Base-by-base conservation (phyloP, 2,888 invertebrate species). In the Abscondita cerata region DNA sequence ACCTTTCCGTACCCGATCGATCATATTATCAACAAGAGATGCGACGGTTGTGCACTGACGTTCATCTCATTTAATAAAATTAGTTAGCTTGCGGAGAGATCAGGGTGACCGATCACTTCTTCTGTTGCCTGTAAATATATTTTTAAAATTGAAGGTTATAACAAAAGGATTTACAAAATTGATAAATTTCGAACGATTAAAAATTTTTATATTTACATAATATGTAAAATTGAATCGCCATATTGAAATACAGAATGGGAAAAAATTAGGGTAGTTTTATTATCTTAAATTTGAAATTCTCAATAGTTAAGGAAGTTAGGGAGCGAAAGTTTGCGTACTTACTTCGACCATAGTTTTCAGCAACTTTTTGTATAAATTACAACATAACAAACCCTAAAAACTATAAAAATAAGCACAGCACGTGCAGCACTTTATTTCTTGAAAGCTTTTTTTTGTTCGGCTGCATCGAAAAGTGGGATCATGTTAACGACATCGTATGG, bases 31-130 rank as follows among this genome's bases (percentile, higher is more conserved):
- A 2, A 93, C 91, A 52, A 93, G 83, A 70, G n/a, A 87, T 64
- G 91, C 89, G 19, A 93, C 92, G 81, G 90, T 74, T 90, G 87
- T n/a, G 90, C 89, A 81, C 90, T 92, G 69, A 86, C 86, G 76
- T 92, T 92, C 92, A 93, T 93, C n/a, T n/a, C 92, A 65, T 86
- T 88, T 44, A 93, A 82, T 67, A 93, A 81, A 70, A 87, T 86
- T 63, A 92, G 83, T 59, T n/a, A n/a, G 91, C 92, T 82, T 91
- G n/a, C 90, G 90, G 89, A 70, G n/a, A 93, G 83, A 78, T 93
- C 91, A 74, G 88, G 87, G 77, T 90, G 89, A 59, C 80, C 80
- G 76, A 85, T 85, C 74, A 82, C 82, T 72, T 86, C 84, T 73
- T 86, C 86, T 65, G 84, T 81, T 74, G 85, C 85, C 86, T 64